A percentile compares a stretch with the other conserved stretches of the same genome.
Conservation (phyloP, 2,113 vertebrate species). For the Lycocorax pyrrhopterus region DNA sequence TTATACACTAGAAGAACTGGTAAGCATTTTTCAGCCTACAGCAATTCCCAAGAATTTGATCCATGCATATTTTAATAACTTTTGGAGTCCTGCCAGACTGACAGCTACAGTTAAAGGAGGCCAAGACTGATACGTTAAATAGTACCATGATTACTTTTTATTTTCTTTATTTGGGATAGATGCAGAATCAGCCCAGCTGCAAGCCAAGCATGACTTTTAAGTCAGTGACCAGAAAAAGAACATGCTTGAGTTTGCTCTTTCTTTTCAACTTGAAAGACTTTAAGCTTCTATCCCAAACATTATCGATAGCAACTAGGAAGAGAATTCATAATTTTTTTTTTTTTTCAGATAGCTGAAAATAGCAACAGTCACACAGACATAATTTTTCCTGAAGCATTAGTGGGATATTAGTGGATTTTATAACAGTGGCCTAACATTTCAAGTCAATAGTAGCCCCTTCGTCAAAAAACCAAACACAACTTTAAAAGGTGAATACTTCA, state of each 20-base stretch:
- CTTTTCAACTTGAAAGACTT: neutral
- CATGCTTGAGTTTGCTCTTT: neutral
- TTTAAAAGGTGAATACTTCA: neutral
- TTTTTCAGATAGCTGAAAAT: neutral
- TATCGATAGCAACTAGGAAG: neutral
- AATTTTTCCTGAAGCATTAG: neutral
- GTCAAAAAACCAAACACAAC: neutral
- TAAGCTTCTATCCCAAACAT: neutral
- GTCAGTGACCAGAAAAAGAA: neutral
- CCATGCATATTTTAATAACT: neutral
- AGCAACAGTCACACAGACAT: neutral
- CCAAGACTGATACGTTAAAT: neutral
- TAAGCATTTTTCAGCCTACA: neutral
- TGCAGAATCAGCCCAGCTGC: neutral
- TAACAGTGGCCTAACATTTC: neutral
- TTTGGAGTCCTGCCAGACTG: neutral
- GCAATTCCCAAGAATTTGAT: neutral
- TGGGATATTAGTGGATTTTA: neutral
- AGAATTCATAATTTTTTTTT: neutral
- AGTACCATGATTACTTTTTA: neutral
- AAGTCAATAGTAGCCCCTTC: neutral
- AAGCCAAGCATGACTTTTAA: neutral
- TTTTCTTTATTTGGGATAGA: neutral
- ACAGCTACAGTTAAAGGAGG: neutral
- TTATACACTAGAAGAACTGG: neutral